Evolutionary conservation across 2,888 invertebrate species (phyloP).

Genomic region (Platynereis dumerilii): DNA sequence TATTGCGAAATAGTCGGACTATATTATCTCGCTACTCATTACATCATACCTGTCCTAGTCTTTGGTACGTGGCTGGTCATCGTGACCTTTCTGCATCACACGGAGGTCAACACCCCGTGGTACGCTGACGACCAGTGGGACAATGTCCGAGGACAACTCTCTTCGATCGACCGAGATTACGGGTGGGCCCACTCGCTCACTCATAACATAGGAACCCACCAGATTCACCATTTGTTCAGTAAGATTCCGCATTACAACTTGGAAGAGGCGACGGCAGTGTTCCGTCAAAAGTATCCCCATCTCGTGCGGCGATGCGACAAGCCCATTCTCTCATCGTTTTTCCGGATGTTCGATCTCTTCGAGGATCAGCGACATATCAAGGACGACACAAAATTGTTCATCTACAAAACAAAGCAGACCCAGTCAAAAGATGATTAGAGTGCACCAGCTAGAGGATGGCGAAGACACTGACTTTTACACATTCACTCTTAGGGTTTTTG

Average conservation of each 20-base stretch:
- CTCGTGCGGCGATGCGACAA: conserved; percentile 47
- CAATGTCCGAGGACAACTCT: conserved; percentile 59
- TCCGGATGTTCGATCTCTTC: conserved; percentile 52
- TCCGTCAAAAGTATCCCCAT: conserved; percentile 50
- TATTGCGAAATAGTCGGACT: conserved; percentile 41
- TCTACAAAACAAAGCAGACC: conserved; percentile 9
- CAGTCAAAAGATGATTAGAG: too few relatives aligned
- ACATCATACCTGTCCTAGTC: conserved; percentile 49
- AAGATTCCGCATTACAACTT: conserved; percentile 58
- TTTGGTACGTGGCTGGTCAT: conserved; percentile 54
- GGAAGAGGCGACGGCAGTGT: conserved; percentile 52
- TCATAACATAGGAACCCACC: conserved; percentile 55
- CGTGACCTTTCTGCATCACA: conserved; percentile 60
- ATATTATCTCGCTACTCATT: conserved; percentile 44
- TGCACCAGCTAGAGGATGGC: too few relatives aligned
- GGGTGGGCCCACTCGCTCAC: conserved; percentile 55
- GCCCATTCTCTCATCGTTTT: conserved; percentile 49
- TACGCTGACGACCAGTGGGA: conserved; percentile 52
- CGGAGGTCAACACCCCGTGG: conserved; percentile 57
- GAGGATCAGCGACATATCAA: conserved; percentile 32
- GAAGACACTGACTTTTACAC: too few relatives aligned
- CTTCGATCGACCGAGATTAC: conserved; percentile 57
- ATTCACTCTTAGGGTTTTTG: too few relatives aligned
- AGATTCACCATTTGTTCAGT: conserved; percentile 58
- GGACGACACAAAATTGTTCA: conserved; percentile 28